phyloP scores from a whole-genome alignment of 2,888 invertebrate genomes.

The Hymenopus coronatus region DNA sequence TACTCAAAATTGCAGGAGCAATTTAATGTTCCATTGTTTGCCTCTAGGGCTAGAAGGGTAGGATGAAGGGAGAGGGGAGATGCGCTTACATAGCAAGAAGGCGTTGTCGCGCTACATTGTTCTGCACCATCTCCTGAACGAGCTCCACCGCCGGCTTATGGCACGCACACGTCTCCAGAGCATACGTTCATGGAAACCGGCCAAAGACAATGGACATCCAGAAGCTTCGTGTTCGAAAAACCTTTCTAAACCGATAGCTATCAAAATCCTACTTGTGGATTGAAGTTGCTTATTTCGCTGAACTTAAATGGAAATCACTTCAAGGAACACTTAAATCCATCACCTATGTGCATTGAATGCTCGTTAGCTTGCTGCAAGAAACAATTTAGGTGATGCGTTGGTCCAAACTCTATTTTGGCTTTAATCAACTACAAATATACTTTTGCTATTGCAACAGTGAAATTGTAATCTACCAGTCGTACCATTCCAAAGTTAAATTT shows the following conservation, averaged over 20 bases:
- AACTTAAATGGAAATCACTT: too few relatives aligned
- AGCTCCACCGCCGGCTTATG: background rate
- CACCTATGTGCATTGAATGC: too few relatives aligned
- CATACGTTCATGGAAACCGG: background rate
- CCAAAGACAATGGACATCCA: background rate
- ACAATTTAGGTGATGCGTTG: too few relatives aligned
- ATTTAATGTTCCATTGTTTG: constrained; percentile 33
- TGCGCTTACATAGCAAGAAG: background rate
- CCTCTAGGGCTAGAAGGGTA: constrained; percentile 7
- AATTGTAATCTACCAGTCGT: too few relatives aligned
- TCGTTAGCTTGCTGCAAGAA: too few relatives aligned
- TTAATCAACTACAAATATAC: too few relatives aligned
- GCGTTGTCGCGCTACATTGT: background rate
- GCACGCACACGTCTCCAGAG: background rate
- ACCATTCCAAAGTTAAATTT: too few relatives aligned
- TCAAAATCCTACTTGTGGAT: background rate
- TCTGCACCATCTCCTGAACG: background rate
- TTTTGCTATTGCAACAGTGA: too few relatives aligned
- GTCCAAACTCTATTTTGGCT: too few relatives aligned
- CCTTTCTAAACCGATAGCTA: background rate
- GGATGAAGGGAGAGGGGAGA: background rate
- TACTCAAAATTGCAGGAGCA: constrained; percentile 25
- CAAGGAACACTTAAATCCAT: too few relatives aligned
- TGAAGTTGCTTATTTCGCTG: too few relatives aligned
- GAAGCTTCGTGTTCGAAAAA: background rate